These are phyloP conservation scores for Vannuccia rotundouncinata DNA, from an alignment of 2,888 invertebrate species.

Conservation along the genomic window DNA sequence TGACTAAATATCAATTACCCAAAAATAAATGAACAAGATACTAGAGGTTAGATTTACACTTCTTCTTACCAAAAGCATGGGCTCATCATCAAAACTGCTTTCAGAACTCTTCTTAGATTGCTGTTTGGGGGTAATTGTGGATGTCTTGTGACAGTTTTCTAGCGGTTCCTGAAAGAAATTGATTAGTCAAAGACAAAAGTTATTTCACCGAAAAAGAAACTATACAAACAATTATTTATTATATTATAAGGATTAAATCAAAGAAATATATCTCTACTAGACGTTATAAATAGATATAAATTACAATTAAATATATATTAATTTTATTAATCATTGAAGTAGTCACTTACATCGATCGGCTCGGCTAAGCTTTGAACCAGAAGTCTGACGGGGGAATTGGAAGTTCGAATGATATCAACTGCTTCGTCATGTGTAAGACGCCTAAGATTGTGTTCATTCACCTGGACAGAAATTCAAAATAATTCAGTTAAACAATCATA, in stretches of 20 bases:
- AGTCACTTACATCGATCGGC: slow-evolving; percentile 35
- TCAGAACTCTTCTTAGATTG: not conserved
- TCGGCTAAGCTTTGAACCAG: slow-evolving; percentile 71
- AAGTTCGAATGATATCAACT: slow-evolving; percentile 83
- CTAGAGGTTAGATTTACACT: too few species aligned
- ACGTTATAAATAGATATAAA: too few species aligned
- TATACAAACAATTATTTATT: too few species aligned
- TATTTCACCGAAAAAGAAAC: too few species aligned
- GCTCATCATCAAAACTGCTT: not conserved
- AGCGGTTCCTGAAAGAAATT: not conserved
- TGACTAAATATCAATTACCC: too few species aligned
- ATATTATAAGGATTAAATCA: too few species aligned
- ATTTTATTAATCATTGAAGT: not conserved
- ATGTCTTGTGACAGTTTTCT: not conserved
- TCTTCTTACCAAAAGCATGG: not conserved
- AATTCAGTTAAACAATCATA: too few species aligned
- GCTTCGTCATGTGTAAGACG: slow-evolving; percentile 86
- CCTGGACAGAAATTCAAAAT: too few species aligned
- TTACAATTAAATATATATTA: too few species aligned
- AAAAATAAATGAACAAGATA: too few species aligned
- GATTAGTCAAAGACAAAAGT: too few species aligned
- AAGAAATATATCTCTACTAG: too few species aligned
- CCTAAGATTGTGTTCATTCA: slow-evolving; percentile 80
- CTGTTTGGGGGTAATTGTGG: not conserved
- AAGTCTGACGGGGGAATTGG: slow-evolving; percentile 78